Conservation (phyloP, 2,888 invertebrate species). For the Plebejus melissa region DNA sequence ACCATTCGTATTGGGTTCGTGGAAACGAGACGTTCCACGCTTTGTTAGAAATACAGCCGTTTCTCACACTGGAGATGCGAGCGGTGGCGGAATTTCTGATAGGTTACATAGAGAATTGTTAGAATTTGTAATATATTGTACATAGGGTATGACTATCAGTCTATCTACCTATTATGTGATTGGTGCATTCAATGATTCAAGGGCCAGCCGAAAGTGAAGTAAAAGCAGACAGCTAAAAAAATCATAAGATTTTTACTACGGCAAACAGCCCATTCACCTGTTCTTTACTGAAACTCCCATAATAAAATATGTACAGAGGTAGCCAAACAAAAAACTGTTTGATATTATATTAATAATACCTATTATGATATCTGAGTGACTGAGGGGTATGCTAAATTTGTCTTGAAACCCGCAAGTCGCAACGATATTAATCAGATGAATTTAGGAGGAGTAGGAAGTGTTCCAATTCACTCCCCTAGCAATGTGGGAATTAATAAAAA, state of each 20-base stretch:
- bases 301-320: too few species aligned
- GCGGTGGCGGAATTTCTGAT: neutral
- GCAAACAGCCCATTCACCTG: too few species aligned
- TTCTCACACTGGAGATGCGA: slow-evolving; percentile 38
- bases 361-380: neutral
- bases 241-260: too few species aligned
- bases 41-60: slow-evolving; percentile 42
- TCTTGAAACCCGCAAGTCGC: neutral
- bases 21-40: slow-evolving; percentile 54
- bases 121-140: neutral
- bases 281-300: too few species aligned
- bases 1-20: slow-evolving; percentile 62
- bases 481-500: neutral
- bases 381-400: neutral
- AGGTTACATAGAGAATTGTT: neutral
- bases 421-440: neutral
- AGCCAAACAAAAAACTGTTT: too few species aligned
- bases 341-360: neutral
- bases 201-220: too few species aligned
- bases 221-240: neutral
- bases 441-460: neutral
- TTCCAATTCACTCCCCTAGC: neutral
- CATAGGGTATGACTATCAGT: neutral
- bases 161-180: neutral
- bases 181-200: too few species aligned